These are phyloP conservation scores for Cardinalis cardinalis DNA, from an alignment of 2,113 vertebrate genomes.

Conservation along the genomic window DNA sequence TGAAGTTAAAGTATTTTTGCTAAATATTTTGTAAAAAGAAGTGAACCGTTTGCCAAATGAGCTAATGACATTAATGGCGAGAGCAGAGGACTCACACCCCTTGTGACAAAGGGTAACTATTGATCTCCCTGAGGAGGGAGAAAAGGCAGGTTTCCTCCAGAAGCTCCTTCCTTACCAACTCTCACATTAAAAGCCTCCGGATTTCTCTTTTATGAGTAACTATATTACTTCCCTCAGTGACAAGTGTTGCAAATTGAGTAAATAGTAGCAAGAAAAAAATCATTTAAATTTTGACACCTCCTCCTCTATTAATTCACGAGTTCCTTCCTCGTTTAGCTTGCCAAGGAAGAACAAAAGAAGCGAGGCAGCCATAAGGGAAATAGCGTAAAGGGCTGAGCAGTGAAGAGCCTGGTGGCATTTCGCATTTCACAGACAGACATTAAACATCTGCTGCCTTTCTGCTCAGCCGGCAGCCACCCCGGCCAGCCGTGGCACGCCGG, in stretches of 20 bases:
- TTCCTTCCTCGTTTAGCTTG: background rate
- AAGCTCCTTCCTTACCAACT: background rate
- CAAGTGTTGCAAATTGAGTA: background rate
- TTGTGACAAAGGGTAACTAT: background rate
- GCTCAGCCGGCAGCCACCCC: background rate
- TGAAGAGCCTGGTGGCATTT: background rate
- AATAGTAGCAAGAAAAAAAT: background rate
- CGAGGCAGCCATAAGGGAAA: background rate
- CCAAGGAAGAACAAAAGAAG: background rate
- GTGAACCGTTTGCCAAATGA: background rate
- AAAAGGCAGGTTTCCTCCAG: background rate
- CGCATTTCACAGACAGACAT: background rate
- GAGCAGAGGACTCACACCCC: background rate
- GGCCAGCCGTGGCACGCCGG: background rate
- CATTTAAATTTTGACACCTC: slow-evolving; percentile 1
- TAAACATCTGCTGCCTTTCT: background rate
- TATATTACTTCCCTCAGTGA: background rate
- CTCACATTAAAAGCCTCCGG: background rate
- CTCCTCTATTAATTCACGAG: slow-evolving; percentile 26
- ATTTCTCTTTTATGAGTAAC: background rate
- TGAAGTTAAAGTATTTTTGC: background rate
- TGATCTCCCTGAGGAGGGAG: background rate
- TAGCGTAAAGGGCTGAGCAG: background rate
- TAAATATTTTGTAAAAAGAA: background rate
- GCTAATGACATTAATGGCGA: background rate